Evolutionary conservation across 1,140 invertebrate species (phyloP).

Genomic region (Linepithema humile): DNA sequence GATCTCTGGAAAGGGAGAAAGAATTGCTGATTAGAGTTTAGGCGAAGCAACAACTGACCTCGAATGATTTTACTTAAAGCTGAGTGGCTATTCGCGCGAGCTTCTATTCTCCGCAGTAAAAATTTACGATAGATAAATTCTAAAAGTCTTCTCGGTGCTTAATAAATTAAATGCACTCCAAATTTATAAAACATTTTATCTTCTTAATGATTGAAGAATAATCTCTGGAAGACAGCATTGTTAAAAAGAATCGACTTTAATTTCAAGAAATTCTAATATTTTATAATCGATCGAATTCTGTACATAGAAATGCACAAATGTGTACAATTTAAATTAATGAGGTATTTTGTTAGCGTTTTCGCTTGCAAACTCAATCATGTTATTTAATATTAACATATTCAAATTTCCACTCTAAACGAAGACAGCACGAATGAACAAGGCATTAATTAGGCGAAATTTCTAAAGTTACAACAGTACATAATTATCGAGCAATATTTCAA

Average conservation of each 20-base stretch:
- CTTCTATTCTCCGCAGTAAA: neutral
- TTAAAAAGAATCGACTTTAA: too few species aligned
- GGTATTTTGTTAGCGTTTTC: too few species aligned
- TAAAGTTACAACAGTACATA: neutral
- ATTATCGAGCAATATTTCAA: neutral
- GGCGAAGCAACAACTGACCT: conserved; percentile 44
- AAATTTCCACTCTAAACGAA: neutral
- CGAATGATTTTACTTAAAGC: conserved; percentile 29
- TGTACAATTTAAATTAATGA: too few species aligned
- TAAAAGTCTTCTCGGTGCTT: neutral
- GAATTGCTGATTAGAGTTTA: conserved; percentile 48
- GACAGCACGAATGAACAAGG: neutral
- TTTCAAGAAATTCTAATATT: too few species aligned
- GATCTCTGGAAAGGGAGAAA: conserved; percentile 9
- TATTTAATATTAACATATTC: neutral
- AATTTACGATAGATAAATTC: neutral
- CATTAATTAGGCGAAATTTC: neutral
- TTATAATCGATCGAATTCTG: too few species aligned
- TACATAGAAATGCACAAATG: too few species aligned
- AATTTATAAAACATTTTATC: too few species aligned
- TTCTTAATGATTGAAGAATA: too few species aligned
- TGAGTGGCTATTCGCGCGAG: neutral
- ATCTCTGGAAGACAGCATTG: too few species aligned
- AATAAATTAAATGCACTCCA: too few species aligned
- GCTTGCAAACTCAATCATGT: too few species aligned